Conservation (phyloP, 1,140 invertebrate genomes). For the Frieseomelitta varia region DNA sequence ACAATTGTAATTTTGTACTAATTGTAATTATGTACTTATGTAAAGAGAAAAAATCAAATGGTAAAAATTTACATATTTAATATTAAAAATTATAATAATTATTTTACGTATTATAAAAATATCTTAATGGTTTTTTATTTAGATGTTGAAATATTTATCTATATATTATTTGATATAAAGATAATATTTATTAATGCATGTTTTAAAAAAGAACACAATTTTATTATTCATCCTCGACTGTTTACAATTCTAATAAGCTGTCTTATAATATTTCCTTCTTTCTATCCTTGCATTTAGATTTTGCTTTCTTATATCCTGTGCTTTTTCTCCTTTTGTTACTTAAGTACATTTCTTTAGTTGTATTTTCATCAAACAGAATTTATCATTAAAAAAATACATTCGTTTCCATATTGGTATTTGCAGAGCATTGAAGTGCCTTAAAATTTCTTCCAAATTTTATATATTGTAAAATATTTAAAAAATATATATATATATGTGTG, state of each 20-base stretch:
- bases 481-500: not conserved
- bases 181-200: slow-evolving; percentile 42
- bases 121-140: slow-evolving; percentile 33
- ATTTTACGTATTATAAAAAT: slow-evolving; percentile 26
- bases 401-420: slow-evolving; percentile 56
- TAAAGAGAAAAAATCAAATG: slow-evolving; percentile 1
- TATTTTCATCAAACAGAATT: not conserved
- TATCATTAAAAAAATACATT: slow-evolving; percentile 22
- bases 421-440: slow-evolving; percentile 69
- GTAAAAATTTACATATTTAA: slow-evolving; percentile 11
- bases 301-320: slow-evolving; percentile 27
- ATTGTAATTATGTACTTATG: slow-evolving; percentile 24
- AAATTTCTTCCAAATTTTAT: slow-evolving; percentile 56
- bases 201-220: slow-evolving; percentile 10
- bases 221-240: slow-evolving; percentile 36
- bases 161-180: slow-evolving; percentile 43
- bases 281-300: slow-evolving; percentile 48
- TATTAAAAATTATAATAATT: slow-evolving; percentile 28
- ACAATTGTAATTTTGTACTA: slow-evolving; percentile 34
- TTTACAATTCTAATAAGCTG: slow-evolving; percentile 6
- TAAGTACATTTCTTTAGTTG: not conserved
- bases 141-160: slow-evolving; percentile 25
- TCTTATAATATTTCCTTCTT: slow-evolving; percentile 2
- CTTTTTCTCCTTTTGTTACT: not conserved
- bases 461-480: slow-evolving; percentile 44